Evolutionary conservation across 2,888 invertebrate genomes (phyloP).

Genomic region (Drosophila robusta): DNA sequence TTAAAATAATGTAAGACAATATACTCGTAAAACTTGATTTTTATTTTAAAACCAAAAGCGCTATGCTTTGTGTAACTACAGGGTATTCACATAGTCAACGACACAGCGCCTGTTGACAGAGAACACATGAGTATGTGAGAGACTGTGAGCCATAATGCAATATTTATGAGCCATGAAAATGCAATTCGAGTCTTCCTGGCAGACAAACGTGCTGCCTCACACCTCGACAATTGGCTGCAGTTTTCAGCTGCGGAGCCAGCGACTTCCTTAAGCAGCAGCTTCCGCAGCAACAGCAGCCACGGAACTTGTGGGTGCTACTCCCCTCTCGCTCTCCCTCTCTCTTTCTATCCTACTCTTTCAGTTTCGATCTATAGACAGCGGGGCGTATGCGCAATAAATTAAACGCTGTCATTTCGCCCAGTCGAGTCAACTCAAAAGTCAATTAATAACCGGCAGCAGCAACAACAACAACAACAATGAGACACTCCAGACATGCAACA

Average conservation of each 20-base stretch:
- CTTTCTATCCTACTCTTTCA: conserved; percentile 6
- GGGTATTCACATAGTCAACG: conserved; percentile 9
- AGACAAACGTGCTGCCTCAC: conserved; percentile 31
- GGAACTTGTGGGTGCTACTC: conserved; percentile 58
- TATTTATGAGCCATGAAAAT: conserved; percentile 80
- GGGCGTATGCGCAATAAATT: conserved; percentile 80
- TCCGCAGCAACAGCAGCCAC: conserved; percentile 52
- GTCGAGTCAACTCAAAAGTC: conserved; percentile 80
- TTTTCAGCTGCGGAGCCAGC: conserved; percentile 14
- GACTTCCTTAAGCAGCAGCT: conserved; percentile 68
- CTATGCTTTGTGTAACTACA: neutral
- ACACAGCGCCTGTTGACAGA: neutral
- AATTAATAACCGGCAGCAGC: conserved; percentile 72
- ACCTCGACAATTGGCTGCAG: conserved; percentile 46
- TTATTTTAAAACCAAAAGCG: neutral
- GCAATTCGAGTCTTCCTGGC: conserved; percentile 56
- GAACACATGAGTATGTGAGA: conserved; percentile 33
- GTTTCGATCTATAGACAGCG: conserved; percentile 46
- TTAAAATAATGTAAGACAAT: neutral
- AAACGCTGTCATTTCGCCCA: conserved; percentile 71
- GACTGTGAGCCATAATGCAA: conserved; percentile 47
- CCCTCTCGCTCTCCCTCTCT: neutral
- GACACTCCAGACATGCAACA: conserved; percentile 41
- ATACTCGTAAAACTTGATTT: neutral
- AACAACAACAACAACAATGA: conserved; percentile 31